Evolutionary conservation across 1,140 invertebrate species (phyloP).

Genomic region (Formica selysi): DNA sequence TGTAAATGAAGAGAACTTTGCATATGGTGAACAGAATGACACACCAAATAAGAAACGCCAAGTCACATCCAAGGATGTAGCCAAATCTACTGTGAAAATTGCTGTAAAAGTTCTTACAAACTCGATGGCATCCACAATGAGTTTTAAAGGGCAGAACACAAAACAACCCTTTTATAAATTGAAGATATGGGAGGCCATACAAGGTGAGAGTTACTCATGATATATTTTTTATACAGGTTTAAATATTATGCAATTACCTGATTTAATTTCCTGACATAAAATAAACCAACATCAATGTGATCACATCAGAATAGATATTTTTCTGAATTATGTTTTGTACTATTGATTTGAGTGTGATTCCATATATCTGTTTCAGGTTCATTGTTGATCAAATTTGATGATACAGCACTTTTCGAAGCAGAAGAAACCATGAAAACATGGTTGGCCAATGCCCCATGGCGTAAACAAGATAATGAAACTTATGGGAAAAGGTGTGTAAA

Average conservation of each 20-base stretch:
- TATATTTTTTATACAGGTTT: not conserved
- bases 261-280: not conserved
- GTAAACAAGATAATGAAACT: constrained; percentile 15
- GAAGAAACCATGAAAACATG: constrained; percentile 11
- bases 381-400: constrained; percentile 8
- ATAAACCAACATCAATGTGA: not conserved
- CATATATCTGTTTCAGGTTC: not conserved
- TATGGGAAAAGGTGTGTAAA: not conserved
- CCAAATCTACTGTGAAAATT: constrained; percentile 6
- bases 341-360: too few relatives aligned
- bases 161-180: not conserved
- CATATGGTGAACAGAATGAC: too few relatives aligned
- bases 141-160: constrained; percentile 6
- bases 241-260: not conserved
- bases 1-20: too few relatives aligned
- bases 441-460: not conserved
- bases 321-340: too few relatives aligned
- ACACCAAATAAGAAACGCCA: too few relatives aligned
- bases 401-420: not conserved
- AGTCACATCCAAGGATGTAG: not conserved
- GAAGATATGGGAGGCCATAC: constrained; percentile 1
- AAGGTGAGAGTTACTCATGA: constrained; percentile 1
- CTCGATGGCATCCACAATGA: constrained; percentile 5
- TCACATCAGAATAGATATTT: not conserved
- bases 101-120: constrained; percentile 9